Evolutionary conservation across 1,140 invertebrate species (phyloP), one percentile per base, ranked within the genome.

Genomic region (Drosophila asahinai): DNA sequence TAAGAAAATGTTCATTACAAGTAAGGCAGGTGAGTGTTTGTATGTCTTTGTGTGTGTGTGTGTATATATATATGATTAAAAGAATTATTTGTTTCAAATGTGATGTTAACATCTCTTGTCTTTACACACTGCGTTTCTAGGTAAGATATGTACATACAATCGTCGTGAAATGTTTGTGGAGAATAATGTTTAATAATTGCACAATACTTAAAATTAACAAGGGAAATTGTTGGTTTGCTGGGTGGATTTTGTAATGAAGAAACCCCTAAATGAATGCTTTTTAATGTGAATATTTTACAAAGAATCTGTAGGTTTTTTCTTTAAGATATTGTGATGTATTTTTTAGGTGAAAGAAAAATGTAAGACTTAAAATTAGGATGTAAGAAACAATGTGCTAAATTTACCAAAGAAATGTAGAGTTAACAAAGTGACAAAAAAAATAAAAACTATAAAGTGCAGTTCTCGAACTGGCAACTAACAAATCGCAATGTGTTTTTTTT

Each of bases 171-270:
- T 80, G 58, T 65, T 59, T 48, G 38, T 58, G 63, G 65, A 74
- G 42, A 60, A 54, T 52, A 65, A 68, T 73, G 73, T 75, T 75
- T 71, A 68, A 81, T 66, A 81, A 89, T 79, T 89, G 81, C 74
- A 84, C 78, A 89, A 81, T 81, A 78, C 84, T 89, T 89, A 89
- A 81, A 81, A 75, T 78, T 84, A 89, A 81, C 45, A 80, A 52
- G 80, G 61, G 38, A 74, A 72, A 60, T 73, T 36, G 33, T 38
- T 55, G 17, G 30, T 17, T 52, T 49, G 27, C 30, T 60, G 70
- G 70, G 66, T 60, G 54, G 38, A 30, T 60, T 71, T 42, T 59
- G 17, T 25, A 54, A 79, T 80, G 66, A 79, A 66, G 76, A 80
- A 68, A 80, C 45, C 55, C 59, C 77, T 72, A 78, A 57, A 52